Percentiles rank a stretch among this genome's conserved stretches.
Evolutionary conservation across 2,797 vertebrate genomes (phyloP).

Genomic region (Pseudochirops corinnae): DNA sequence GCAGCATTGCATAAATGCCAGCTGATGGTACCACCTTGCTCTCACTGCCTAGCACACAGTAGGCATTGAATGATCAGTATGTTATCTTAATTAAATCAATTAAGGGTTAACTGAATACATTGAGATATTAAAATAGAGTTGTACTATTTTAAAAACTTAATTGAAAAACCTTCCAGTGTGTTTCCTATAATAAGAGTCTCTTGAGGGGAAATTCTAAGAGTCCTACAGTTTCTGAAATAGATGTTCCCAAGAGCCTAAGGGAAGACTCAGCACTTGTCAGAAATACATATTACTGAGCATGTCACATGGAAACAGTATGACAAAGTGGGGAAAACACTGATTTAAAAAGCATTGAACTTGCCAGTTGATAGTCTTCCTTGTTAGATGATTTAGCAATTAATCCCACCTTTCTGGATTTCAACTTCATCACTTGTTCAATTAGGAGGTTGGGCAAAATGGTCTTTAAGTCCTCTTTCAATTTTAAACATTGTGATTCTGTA

Average conservation of each 20-base stretch:
- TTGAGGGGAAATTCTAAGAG: background rate
- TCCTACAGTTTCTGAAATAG: background rate
- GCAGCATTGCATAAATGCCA: background rate
- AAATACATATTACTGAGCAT: background rate
- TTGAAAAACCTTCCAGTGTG: background rate
- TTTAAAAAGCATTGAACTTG: background rate
- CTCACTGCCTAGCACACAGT: background rate
- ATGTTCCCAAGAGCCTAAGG: background rate
- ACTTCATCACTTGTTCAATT: background rate
- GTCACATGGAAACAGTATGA: background rate
- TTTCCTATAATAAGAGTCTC: background rate
- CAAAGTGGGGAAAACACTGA: background rate
- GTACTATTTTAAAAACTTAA: background rate
- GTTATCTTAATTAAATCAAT: background rate
- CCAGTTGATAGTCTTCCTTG: background rate
- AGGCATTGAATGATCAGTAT: background rate
- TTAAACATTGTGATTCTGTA: background rate
- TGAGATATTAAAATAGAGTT: background rate
- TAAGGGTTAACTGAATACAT: background rate
- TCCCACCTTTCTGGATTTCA: background rate
- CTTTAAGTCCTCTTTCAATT: background rate
- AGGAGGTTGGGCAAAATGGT: background rate
- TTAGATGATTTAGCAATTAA: background rate
- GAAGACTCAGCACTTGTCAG: background rate
- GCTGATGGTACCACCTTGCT: background rate